Conservation (phyloP, 2,797 vertebrate species). For the Helicolenus hilgendorfi region DNA sequence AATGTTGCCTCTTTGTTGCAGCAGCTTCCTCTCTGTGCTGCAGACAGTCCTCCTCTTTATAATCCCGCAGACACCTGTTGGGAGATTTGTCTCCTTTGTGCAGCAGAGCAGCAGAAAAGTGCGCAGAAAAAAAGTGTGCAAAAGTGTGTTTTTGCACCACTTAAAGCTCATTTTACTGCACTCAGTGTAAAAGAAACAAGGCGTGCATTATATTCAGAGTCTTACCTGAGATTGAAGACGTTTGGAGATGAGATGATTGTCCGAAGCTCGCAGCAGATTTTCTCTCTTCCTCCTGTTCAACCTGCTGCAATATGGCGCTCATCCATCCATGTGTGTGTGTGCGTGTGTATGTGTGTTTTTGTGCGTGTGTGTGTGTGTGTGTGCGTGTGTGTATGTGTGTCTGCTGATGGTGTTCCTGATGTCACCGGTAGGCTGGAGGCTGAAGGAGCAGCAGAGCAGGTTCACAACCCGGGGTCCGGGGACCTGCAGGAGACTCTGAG, state of each 20-base stretch:
- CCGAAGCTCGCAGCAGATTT: constrained; percentile 35
- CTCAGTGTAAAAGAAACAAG: not conserved
- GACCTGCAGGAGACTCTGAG: not conserved
- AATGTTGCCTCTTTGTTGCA: not conserved
- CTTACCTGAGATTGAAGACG: constrained; percentile 67
- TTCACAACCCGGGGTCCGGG: not conserved
- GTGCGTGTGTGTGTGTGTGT: too few species aligned
- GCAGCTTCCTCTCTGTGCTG: not conserved
- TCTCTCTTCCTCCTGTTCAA: constrained; percentile 53
- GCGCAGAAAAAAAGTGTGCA: constrained; percentile 32
- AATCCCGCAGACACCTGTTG: constrained; percentile 89
- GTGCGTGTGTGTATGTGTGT: too few species aligned
- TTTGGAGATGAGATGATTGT: constrained; percentile 11
- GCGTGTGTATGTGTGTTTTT: too few species aligned
- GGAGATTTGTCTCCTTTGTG: constrained; percentile 73
- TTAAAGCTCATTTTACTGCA: not conserved
- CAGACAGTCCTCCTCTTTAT: constrained; percentile 46
- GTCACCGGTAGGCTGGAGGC: constrained; percentile 1
- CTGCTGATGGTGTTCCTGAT: constrained; percentile 1
- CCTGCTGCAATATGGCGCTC: constrained; percentile 84
- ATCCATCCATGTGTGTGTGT: not conserved
- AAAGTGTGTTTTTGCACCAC: constrained; percentile 8
- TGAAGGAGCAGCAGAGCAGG: not conserved
- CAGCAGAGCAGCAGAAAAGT: constrained; percentile 30
- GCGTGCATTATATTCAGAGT: not conserved